Conservation (phyloP, 2,113 vertebrate species). For the Periophthalmodon schlosseri region DNA sequence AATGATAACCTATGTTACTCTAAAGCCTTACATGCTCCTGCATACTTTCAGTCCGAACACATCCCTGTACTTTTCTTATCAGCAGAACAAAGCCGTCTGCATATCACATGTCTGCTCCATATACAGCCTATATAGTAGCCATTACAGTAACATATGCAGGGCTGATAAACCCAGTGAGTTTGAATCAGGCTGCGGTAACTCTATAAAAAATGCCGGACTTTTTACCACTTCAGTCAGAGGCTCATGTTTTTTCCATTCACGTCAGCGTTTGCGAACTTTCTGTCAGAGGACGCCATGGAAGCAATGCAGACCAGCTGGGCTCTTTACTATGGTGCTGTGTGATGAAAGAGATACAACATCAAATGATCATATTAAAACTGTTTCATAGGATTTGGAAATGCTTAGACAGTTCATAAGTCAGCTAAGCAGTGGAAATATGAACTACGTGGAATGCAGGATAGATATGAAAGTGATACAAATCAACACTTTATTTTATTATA, state of each 20-base stretch:
- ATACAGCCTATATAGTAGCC: neutral
- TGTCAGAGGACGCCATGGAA: neutral
- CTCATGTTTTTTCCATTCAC: conserved; percentile 21
- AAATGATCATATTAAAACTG: neutral
- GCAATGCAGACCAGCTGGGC: conserved; percentile 1
- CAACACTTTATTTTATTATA: too few relatives aligned
- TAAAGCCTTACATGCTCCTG: neutral
- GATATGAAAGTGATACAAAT: too few relatives aligned
- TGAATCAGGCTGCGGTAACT: conserved; percentile 35
- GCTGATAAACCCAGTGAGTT: conserved; percentile 18
- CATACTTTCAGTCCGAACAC: neutral
- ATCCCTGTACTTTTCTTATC: neutral
- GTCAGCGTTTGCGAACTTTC: conserved; percentile 2
- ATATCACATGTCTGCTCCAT: neutral
- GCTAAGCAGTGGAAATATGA: neutral
- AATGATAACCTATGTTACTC: neutral
- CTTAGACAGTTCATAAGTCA: neutral
- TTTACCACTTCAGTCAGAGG: conserved; percentile 35
- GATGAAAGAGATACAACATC: neutral
- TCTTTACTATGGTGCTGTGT: neutral
- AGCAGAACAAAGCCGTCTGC: conserved; percentile 5
- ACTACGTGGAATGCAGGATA: neutral
- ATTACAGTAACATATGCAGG: neutral
- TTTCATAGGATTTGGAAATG: neutral
- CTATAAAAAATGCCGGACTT: conserved; percentile 48